Percentiles rank a stretch among this genome's conserved stretches.
Conservation (phyloP, 2,888 invertebrate genomes). For the Drosophila cyrtoloma region DNA sequence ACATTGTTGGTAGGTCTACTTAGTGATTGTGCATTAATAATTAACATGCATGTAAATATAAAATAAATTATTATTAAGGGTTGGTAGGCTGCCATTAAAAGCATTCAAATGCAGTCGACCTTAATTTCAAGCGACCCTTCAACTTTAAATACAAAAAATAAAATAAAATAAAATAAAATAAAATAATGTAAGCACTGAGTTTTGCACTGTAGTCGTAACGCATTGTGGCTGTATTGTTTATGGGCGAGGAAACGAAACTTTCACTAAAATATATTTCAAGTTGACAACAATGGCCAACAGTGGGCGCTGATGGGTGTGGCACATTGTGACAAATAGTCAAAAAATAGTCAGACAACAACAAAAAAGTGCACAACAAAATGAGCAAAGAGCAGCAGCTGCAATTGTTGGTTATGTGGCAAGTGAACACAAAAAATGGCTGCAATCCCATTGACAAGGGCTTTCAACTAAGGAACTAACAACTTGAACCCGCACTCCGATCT, state of each 20-base stretch:
- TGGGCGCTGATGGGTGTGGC: constrained; percentile 15
- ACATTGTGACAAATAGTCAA: constrained; percentile 5
- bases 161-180: neutral
- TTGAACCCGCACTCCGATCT: neutral
- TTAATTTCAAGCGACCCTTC: neutral
- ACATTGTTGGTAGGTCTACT: neutral
- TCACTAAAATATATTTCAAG: constrained; percentile 21
- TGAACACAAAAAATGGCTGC: constrained; percentile 5
- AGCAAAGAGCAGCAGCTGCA: constrained; percentile 5
- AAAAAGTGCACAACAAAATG: constrained; percentile 13
- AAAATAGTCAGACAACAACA: neutral
- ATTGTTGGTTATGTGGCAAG: constrained; percentile 24
- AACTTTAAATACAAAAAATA: neutral
- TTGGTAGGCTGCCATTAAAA: neutral
- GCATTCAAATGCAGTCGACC: neutral
- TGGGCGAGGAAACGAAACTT: constrained; percentile 11
- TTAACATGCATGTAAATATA: neutral
- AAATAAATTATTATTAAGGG: too few relatives aligned
- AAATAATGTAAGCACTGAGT: neutral
- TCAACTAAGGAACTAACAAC: neutral
- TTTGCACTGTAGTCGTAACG: constrained; percentile 5
- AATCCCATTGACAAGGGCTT: neutral
- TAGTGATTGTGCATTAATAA: neutral
- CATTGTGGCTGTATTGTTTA: constrained; percentile 14
- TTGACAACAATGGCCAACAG: constrained; percentile 33